These are phyloP conservation scores for Acanthopleura granulata DNA, from an alignment of 2,888 invertebrate genomes.

Conservation along the genomic window DNA sequence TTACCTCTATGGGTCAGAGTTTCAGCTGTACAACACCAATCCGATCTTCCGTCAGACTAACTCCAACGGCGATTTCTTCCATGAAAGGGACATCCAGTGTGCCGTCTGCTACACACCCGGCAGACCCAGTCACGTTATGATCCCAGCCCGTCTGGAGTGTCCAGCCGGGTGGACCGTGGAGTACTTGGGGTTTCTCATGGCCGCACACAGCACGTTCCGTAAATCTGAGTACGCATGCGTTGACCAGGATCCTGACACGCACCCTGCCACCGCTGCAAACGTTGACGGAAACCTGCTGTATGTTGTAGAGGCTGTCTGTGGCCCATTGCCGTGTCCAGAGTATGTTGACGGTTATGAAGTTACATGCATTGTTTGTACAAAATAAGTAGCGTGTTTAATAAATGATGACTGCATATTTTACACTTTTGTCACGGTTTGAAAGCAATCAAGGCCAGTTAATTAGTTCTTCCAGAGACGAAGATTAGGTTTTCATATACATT, in stretches of 20 bases:
- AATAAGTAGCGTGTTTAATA: not conserved
- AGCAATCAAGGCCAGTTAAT: too few relatives aligned
- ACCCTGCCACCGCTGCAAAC: not conserved
- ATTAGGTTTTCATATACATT: too few relatives aligned
- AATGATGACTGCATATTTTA: too few relatives aligned
- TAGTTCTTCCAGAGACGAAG: too few relatives aligned
- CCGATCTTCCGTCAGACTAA: not conserved
- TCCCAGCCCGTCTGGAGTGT: not conserved
- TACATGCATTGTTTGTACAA: not conserved
- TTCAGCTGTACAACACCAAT: not conserved
- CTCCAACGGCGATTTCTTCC: not conserved
- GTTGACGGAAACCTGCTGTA: not conserved
- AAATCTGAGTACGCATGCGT: not conserved
- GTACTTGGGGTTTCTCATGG: not conserved
- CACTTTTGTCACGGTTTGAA: too few relatives aligned
- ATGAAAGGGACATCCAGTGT: not conserved
- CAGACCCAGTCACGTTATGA: slow-evolving; percentile 2
- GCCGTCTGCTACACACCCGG: not conserved
- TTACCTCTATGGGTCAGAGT: not conserved
- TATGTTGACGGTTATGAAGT: slow-evolving; percentile 3
- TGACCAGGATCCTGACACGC: not conserved
- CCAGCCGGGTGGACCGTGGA: not conserved
- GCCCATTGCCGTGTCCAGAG: not conserved
- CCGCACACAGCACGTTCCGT: not conserved
- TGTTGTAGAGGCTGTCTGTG: slow-evolving; percentile 5